Evolutionary conservation across 2,888 invertebrate species (phyloP).

Genomic region (Mamestra brassicae): DNA sequence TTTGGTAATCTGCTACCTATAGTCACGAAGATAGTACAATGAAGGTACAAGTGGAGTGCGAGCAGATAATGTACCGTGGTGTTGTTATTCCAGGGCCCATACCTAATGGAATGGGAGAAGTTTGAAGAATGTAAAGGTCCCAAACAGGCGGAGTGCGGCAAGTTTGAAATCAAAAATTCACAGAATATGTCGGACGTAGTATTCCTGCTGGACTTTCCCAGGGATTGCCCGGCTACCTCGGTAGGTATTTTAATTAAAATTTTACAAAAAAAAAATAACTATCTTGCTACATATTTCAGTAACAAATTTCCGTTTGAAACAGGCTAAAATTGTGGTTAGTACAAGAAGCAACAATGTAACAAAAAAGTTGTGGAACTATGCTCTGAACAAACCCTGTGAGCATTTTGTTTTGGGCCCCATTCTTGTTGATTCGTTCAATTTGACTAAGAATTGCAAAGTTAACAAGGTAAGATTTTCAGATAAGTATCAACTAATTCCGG

Average conservation of each 20-base stretch:
- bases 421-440: constrained; percentile 77
- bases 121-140: constrained; percentile 83
- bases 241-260: constrained; percentile 65
- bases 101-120: constrained; percentile 72
- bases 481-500: constrained; percentile 47
- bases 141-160: constrained; percentile 79
- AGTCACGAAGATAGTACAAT: constrained; percentile 17
- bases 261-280: constrained; percentile 4
- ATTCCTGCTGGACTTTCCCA: constrained; percentile 76
- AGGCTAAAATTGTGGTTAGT: constrained; percentile 80
- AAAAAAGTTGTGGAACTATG: constrained; percentile 82
- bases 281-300: constrained; percentile 44
- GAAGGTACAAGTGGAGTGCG: constrained; percentile 14
- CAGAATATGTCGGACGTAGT: constrained; percentile 80
- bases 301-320: constrained; percentile 58
- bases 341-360: constrained; percentile 75
- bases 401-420: constrained; percentile 85
- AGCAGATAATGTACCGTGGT: constrained; percentile 17
- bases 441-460: constrained; percentile 80
- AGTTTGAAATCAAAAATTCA: constrained; percentile 72
- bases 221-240: constrained; percentile 79
- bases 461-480: constrained; percentile 75
- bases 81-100: constrained; percentile 79
- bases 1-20: constrained; percentile 14
- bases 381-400: constrained; percentile 82